phyloP scores from a whole-genome alignment of 2,888 invertebrate species.

The Cataglyphis albicans region DNA sequence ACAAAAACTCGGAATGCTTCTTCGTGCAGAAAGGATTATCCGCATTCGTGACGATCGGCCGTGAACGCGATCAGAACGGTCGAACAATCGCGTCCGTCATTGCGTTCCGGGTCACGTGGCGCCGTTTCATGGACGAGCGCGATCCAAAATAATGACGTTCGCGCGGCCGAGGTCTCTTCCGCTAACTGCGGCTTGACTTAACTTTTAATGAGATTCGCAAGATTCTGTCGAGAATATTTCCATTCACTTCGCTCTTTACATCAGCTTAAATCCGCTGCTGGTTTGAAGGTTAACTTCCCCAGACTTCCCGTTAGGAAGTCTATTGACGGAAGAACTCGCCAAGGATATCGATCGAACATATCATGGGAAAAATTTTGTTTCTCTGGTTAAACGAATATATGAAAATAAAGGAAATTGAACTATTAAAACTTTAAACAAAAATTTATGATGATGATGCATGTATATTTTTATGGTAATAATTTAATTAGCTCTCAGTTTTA shows the following conservation, averaged over 20 bases:
- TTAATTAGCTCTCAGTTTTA: not conserved
- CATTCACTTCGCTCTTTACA: constrained; percentile 33
- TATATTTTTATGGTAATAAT: not conserved
- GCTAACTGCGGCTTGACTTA: constrained; percentile 53
- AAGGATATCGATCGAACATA: constrained; percentile 14
- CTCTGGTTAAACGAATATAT: not conserved
- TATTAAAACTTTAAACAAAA: not conserved
- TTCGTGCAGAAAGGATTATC: constrained; percentile 63
- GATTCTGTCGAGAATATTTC: constrained; percentile 59
- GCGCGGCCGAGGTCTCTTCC: constrained; percentile 52
- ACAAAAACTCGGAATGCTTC: constrained; percentile 47
- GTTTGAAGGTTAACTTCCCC: constrained; percentile 54
- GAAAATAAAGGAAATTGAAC: not conserved
- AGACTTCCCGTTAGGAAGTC: constrained; percentile 13
- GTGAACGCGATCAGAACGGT: constrained; percentile 51
- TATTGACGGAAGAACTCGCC: constrained; percentile 29
- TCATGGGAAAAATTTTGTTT: not conserved
- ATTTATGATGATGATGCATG: not conserved
- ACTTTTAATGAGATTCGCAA: constrained; percentile 73
- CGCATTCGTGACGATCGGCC: constrained; percentile 52
- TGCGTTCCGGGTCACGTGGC: constrained; percentile 59
- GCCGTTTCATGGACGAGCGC: constrained; percentile 63
- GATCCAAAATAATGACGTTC: constrained; percentile 61
- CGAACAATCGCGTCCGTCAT: constrained; percentile 53
- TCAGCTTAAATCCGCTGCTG: constrained; percentile 57